Evolutionary conservation across 2,888 invertebrate species (phyloP).

Genomic region (Cephus runcator): DNA sequence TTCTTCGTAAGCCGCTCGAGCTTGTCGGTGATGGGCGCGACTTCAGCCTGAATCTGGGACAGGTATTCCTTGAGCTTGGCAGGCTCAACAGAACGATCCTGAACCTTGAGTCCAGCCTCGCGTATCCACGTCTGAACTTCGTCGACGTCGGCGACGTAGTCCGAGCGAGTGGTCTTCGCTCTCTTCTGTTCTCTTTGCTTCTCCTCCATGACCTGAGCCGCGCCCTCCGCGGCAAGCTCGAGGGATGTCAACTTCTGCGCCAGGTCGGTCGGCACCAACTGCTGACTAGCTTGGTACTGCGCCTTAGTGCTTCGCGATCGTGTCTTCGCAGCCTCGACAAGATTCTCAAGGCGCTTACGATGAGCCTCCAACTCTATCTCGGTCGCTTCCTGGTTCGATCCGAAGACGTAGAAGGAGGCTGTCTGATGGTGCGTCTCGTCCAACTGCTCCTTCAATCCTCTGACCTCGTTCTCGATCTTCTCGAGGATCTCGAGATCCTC

Average conservation of each 20-base stretch:
- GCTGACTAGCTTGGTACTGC: constrained; percentile 64
- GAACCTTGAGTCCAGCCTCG: constrained; percentile 83
- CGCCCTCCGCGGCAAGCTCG: constrained; percentile 83
- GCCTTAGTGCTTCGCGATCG: constrained; percentile 63
- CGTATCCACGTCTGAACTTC: constrained; percentile 86
- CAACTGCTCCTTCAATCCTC: constrained; percentile 75
- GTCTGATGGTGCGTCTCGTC: constrained; percentile 65
- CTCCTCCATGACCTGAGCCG: constrained; percentile 85
- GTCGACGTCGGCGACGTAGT: constrained; percentile 83
- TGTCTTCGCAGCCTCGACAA: constrained; percentile 54
- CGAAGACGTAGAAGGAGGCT: constrained; percentile 77
- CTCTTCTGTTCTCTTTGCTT: constrained; percentile 89
- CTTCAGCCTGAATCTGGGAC: constrained; percentile 80
- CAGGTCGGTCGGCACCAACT: constrained; percentile 76
- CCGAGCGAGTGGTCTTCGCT: constrained; percentile 83
- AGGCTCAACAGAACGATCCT: constrained; percentile 83
- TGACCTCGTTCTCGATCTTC: constrained; percentile 76
- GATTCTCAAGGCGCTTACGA: constrained; percentile 52
- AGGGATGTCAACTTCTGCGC: constrained; percentile 83
- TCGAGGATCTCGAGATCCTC: constrained; percentile 83
- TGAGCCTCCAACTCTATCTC: constrained; percentile 73
- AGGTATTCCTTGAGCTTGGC: constrained; percentile 80
- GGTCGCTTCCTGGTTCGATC: constrained; percentile 75
- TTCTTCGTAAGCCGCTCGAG: constrained; percentile 82
- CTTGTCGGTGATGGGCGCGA: constrained; percentile 77